Evolutionary conservation across 2,113 vertebrate genomes (phyloP).

Genomic region (Passerina amoena): DNA sequence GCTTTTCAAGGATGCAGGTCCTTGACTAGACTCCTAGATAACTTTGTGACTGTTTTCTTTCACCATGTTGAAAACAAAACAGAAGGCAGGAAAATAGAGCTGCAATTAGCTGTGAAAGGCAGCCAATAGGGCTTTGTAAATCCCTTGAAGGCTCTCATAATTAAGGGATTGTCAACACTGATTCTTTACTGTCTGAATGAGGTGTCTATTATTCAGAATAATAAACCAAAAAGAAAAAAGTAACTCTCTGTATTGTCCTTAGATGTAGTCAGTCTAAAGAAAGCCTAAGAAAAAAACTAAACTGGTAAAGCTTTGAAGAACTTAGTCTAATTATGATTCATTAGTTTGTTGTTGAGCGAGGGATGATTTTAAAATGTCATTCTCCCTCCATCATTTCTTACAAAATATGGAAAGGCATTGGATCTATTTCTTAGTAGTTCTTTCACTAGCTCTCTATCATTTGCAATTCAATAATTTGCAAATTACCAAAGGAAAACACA

Average conservation of each 20-base stretch:
- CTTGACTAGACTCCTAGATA: background rate
- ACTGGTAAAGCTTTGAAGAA: background rate
- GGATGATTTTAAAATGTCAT: background rate
- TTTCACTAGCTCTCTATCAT: background rate
- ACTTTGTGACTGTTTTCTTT: background rate
- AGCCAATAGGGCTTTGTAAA: background rate
- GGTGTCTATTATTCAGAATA: background rate
- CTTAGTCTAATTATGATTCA: background rate
- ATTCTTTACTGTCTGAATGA: background rate
- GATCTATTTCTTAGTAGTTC: background rate
- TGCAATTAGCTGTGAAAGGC: slow-evolving; percentile 1
- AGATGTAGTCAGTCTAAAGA: background rate
- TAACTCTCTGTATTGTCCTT: background rate
- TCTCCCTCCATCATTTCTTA: background rate
- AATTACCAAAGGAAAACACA: background rate
- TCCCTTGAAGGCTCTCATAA: background rate
- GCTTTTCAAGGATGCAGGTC: background rate
- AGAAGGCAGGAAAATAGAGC: background rate
- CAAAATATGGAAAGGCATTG: background rate
- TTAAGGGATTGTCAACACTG: background rate
- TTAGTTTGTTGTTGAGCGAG: background rate
- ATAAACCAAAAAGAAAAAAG: background rate
- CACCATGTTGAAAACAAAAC: background rate
- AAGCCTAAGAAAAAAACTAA: background rate
- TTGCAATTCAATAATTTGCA: background rate